A percentile compares a stretch with the other conserved stretches of the same genome.
Evolutionary conservation across 2,113 vertebrate genomes (phyloP).

Genomic region (Arothron firmamentum): DNA sequence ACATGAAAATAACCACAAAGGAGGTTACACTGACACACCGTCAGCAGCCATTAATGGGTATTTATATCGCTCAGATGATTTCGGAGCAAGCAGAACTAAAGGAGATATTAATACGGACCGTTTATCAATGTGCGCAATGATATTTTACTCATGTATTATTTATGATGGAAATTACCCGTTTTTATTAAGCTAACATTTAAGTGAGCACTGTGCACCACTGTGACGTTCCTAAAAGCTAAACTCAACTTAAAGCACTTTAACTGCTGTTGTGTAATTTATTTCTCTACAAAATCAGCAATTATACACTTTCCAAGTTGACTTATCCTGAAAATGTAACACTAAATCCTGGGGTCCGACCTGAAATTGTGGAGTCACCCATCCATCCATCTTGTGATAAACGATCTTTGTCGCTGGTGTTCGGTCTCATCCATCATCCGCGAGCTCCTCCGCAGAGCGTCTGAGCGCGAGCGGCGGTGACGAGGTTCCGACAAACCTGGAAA

Average conservation of each 20-base stretch:
- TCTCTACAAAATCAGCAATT: no score
- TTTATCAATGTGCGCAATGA: no score
- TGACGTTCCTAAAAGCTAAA: no score
- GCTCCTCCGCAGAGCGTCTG: background rate
- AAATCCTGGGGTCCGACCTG: background rate
- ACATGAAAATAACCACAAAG: background rate
- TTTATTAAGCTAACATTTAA: no score
- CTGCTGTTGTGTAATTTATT: no score
- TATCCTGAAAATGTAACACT: no score
- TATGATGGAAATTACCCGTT: no score
- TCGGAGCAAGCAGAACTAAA: no score
- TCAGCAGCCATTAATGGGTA: background rate
- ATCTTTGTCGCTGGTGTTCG: conserved; percentile 27
- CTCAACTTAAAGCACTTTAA: no score
- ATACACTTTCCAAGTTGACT: no score
- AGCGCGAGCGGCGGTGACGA: background rate
- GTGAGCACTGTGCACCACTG: background rate
- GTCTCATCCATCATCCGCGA: conserved; percentile 16
- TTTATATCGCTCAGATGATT: background rate
- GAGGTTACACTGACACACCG: background rate
- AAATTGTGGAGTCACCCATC: background rate
- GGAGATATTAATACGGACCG: no score
- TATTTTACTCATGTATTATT: no score
- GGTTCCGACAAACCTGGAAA: background rate
- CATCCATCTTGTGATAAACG: background rate